Evolutionary conservation across 2,888 invertebrate genomes (phyloP).

Genomic region (Cordilura impudica): DNA sequence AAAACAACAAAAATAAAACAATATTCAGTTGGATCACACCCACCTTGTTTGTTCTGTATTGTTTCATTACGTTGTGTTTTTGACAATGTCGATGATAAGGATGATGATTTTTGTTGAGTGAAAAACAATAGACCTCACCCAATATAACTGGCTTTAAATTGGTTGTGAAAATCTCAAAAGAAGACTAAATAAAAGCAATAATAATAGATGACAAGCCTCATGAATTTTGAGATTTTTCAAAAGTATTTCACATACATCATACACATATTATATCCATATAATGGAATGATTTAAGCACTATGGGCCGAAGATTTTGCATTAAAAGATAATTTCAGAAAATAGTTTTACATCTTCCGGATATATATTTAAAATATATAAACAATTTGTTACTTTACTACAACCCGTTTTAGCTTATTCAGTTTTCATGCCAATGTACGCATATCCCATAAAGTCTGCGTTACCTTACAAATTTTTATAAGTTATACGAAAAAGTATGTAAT

Average conservation of each 20-base stretch:
- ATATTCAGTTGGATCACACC: slow-evolving; percentile 57
- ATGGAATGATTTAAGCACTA: background rate
- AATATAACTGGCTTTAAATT: slow-evolving; percentile 32
- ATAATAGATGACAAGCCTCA: slow-evolving; percentile 51
- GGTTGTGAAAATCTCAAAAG: slow-evolving; percentile 18
- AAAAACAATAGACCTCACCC: slow-evolving; percentile 56
- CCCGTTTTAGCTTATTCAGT: too few species aligned
- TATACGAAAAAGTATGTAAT: too few species aligned
- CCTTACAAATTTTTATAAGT: too few species aligned
- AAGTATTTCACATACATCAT: background rate
- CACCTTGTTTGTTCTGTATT: slow-evolving; percentile 8
- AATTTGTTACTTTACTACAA: too few species aligned
- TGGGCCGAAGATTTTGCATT: too few species aligned
- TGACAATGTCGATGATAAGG: background rate
- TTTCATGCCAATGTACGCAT: too few species aligned
- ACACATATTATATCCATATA: background rate
- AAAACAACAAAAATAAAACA: slow-evolving; percentile 6
- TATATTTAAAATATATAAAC: too few species aligned
- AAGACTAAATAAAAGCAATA: background rate
- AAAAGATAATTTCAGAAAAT: too few species aligned
- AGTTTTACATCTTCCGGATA: too few species aligned
- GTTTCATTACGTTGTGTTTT: too few species aligned
- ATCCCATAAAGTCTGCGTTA: too few species aligned
- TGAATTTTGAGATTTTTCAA: slow-evolving; percentile 45
- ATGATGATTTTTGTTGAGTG: slow-evolving; percentile 27